Percentiles rank a stretch among this genome's conserved stretches.
Conservation (phyloP, 2,888 invertebrate genomes). For the Smittia aterrima region DNA sequence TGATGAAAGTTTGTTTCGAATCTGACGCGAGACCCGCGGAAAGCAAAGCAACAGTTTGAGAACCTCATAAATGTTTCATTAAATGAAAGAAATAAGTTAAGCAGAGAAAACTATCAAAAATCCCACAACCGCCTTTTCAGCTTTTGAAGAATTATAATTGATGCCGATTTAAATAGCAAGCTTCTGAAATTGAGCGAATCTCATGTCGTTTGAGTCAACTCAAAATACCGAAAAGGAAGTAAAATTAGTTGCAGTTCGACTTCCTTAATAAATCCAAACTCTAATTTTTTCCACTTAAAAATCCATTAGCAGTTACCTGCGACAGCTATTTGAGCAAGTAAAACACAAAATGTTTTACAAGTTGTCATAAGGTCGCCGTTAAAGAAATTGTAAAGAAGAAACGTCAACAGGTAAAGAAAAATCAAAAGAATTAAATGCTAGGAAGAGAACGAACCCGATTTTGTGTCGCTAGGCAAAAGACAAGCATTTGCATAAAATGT, state of each 20-base stretch:
- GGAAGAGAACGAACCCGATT: conserved; percentile 17
- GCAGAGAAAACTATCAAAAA: no score
- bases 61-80: no score
- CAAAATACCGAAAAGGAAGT: neutral
- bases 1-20: no score
- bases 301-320: neutral
- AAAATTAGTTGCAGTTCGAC: neutral
- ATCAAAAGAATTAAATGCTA: conserved; percentile 29
- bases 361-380: neutral
- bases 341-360: conserved; percentile 8
- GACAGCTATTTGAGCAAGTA: neutral
- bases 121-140: no score
- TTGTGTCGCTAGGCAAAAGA: neutral
- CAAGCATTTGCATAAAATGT: conserved; percentile 26
- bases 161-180: no score
- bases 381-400: neutral
- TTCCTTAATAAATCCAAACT: neutral
- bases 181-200: no score
- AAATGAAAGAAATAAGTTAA: no score
- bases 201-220: no score
- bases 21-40: no score
- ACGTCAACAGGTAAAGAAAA: conserved; percentile 21
- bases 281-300: conserved; percentile 1
- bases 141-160: no score
- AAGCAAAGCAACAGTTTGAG: no score